Evolutionary conservation across 1,140 invertebrate species (phyloP).

Genomic region (Zaprionus ornatus): DNA sequence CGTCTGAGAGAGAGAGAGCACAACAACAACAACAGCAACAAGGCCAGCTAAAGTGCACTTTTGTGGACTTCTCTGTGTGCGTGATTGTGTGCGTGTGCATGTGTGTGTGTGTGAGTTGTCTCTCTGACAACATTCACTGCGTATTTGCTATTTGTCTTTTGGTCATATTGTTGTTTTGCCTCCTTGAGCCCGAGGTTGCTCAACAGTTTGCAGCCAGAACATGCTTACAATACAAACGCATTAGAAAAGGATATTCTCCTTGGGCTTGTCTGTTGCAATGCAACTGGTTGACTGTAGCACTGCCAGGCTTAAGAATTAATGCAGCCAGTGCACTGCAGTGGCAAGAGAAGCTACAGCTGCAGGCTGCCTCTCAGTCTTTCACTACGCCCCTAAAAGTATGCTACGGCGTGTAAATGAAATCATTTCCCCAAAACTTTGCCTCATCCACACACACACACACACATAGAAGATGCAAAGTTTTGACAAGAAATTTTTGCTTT

Average conservation of each 20-base stretch:
- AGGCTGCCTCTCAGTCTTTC: neutral
- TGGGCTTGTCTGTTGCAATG: slow-evolving; percentile 7
- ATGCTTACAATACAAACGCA: slow-evolving; percentile 46
- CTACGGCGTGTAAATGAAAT: slow-evolving; percentile 60
- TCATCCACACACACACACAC: slow-evolving; percentile 11
- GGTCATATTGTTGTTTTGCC: slow-evolving; percentile 50
- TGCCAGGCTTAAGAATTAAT: neutral
- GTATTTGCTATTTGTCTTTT: slow-evolving; percentile 61
- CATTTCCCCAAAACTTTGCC: slow-evolving; percentile 52
- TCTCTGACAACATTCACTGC: slow-evolving; percentile 37
- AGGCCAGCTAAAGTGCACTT: slow-evolving; percentile 70
- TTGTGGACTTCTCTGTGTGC: slow-evolving; percentile 68
- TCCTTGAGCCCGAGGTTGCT: slow-evolving; percentile 31
- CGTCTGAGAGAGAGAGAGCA: slow-evolving; percentile 55
- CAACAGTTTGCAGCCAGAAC: slow-evolving; percentile 13
- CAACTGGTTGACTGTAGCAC: slow-evolving; percentile 36
- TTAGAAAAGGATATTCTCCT: slow-evolving; percentile 28
- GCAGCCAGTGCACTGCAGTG: too few relatives aligned
- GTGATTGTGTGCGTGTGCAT: slow-evolving; percentile 27
- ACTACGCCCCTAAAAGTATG: slow-evolving; percentile 5
- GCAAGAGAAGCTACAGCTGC: neutral
- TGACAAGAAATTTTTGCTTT: slow-evolving; percentile 60
- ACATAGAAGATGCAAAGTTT: slow-evolving; percentile 65
- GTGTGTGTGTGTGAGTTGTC: slow-evolving; percentile 17
- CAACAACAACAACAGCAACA: slow-evolving; percentile 29